Percentiles rank a stretch among this genome's conserved stretches.
These are phyloP conservation scores for Drosophila prosaltans DNA, from an alignment of 1,140 invertebrate species.

Conservation along the genomic window DNA sequence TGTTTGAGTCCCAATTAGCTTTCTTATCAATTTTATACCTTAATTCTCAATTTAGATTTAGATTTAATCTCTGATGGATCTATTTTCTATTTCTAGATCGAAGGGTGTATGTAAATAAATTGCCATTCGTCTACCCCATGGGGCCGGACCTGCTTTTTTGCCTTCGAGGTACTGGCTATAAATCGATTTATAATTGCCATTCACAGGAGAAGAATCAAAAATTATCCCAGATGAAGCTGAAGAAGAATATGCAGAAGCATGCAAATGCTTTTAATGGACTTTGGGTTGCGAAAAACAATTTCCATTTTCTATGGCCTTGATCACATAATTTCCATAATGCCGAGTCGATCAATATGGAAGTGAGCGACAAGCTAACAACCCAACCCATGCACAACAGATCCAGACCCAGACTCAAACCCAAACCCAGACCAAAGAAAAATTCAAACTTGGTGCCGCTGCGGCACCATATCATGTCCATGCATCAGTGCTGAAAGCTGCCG, in stretches of 20 bases:
- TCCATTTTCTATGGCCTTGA: conserved; percentile 82
- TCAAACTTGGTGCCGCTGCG: conserved; percentile 23
- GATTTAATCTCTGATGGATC: too few species aligned
- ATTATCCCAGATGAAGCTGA: not conserved
- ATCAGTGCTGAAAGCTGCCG: conserved; percentile 73
- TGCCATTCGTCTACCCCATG: too few species aligned
- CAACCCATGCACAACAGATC: conserved; percentile 15
- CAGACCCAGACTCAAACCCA: conserved; percentile 11
- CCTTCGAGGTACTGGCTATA: conserved; percentile 51
- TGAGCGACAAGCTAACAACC: conserved; percentile 74
- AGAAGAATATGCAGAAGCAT: conserved; percentile 28
- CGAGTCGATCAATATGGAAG: conserved; percentile 74
- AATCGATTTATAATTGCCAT: conserved; percentile 79
- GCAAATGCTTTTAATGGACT: conserved; percentile 50
- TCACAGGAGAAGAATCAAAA: conserved; percentile 23
- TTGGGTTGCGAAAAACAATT: conserved; percentile 61
- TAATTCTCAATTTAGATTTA: too few species aligned
- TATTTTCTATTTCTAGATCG: too few species aligned
- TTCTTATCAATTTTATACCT: too few species aligned
- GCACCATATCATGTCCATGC: conserved; percentile 69
- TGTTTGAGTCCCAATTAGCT: too few species aligned
- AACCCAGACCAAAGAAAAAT: not conserved
- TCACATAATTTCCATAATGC: conserved; percentile 82
- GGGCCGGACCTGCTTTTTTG: conserved; percentile 29
- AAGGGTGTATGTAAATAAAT: too few species aligned